Evolutionary conservation across 2,888 invertebrate species (phyloP).

Genomic region (Drosophila borealis): DNA sequence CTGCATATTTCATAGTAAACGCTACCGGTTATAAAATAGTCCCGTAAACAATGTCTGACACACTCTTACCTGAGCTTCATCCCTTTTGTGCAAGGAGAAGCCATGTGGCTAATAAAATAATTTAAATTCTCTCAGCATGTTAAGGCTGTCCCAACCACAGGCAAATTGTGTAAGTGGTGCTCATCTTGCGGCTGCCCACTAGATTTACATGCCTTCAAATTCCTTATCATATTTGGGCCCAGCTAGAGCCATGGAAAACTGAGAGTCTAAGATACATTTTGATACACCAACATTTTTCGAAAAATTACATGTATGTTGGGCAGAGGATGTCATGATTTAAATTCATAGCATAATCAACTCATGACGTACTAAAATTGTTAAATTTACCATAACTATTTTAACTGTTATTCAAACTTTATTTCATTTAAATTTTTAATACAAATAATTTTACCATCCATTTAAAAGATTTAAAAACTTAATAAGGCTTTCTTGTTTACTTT

Average conservation of each 20-base stretch:
- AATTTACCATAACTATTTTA: too few species aligned
- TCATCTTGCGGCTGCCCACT: conserved; percentile 29
- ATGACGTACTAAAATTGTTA: too few species aligned
- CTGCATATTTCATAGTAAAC: conserved; percentile 77
- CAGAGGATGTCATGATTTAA: not conserved
- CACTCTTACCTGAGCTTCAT: conserved; percentile 54
- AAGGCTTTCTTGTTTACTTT: too few species aligned
- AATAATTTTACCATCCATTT: too few species aligned
- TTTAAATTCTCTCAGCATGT: conserved; percentile 73
- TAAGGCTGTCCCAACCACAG: conserved; percentile 27
- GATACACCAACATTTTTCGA: not conserved
- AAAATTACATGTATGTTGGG: not conserved
- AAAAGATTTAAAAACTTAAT: too few species aligned
- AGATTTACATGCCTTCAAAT: conserved; percentile 31
- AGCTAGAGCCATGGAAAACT: not conserved
- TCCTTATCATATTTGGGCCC: conserved; percentile 2
- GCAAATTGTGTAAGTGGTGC: conserved; percentile 40
- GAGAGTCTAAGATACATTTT: not conserved
- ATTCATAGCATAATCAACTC: not conserved
- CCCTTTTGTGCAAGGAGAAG: conserved; percentile 54
- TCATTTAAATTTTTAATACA: too few species aligned
- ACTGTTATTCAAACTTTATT: too few species aligned
- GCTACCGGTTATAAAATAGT: conserved; percentile 68
- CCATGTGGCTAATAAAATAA: conserved; percentile 77
- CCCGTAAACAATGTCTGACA: conserved; percentile 47